Percentiles rank a stretch among this genome's conserved stretches.
Evolutionary conservation across 2,888 invertebrate genomes (phyloP).

Genomic region (Formica aserva): DNA sequence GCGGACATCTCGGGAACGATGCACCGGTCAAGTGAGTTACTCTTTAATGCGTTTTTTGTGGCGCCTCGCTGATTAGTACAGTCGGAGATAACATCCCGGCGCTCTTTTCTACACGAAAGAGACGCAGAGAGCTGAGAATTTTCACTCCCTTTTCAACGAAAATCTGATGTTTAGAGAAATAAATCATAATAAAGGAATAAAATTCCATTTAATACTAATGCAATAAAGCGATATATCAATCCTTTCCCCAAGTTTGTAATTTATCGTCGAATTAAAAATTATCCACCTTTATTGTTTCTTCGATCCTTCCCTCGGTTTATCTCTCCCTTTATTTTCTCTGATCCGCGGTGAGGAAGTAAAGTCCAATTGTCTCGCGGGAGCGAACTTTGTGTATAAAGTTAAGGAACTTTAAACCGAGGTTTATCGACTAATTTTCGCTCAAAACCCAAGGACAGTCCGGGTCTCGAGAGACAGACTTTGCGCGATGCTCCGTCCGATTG

Average conservation of each 20-base stretch:
- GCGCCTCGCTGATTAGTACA: slow-evolving; percentile 34
- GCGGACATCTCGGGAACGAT: slow-evolving; percentile 4
- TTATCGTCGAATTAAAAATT: neutral
- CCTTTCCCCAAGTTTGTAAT: neutral
- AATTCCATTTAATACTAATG: neutral
- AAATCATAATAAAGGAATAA: neutral
- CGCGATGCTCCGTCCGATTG: slow-evolving; percentile 68
- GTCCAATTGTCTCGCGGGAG: slow-evolving; percentile 26
- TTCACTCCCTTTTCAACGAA: neutral
- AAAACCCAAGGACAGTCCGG: slow-evolving; percentile 69
- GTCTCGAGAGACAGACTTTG: slow-evolving; percentile 72
- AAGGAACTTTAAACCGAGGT: slow-evolving; percentile 77
- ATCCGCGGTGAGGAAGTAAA: slow-evolving; percentile 50
- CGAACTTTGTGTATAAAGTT: slow-evolving; percentile 58
- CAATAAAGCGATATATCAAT: neutral
- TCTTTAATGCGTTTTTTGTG: slow-evolving; percentile 47
- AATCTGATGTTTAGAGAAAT: neutral
- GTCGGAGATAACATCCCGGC: slow-evolving; percentile 11
- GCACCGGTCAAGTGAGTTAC: slow-evolving; percentile 10
- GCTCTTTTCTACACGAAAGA: neutral
- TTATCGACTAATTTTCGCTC: slow-evolving; percentile 80
- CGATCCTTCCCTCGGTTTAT: neutral
- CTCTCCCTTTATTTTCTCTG: slow-evolving; percentile 58
- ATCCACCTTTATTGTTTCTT: neutral
- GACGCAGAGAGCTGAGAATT: neutral